phyloP scores from a whole-genome alignment of 2,797 vertebrate genomes.

The Bovichtus variegatus region DNA sequence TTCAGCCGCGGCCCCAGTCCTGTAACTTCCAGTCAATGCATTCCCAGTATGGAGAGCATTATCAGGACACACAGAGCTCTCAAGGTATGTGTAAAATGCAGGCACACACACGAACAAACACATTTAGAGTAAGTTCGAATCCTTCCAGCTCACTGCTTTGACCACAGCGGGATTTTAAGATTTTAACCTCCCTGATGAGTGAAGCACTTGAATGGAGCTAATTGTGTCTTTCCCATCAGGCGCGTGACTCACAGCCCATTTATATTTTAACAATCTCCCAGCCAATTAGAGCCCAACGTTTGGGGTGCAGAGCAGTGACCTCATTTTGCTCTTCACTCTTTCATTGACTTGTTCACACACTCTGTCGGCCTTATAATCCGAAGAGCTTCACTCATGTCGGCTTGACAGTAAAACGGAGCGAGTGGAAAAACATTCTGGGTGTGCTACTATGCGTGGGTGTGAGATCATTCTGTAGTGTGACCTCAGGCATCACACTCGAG shows the following conservation, averaged over 20 bases:
- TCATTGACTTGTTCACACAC: constrained; percentile 74
- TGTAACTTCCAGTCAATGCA: constrained; percentile 94
- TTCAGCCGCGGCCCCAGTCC: constrained; percentile 92
- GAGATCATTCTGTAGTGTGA: constrained; percentile 67
- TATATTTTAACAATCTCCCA: constrained; percentile 68
- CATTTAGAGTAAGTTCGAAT: constrained; percentile 16
- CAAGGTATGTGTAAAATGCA: constrained; percentile 90
- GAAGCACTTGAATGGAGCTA: constrained; percentile 60
- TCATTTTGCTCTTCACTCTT: constrained; percentile 63
- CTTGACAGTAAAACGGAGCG: constrained; percentile 55
- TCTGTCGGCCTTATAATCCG: constrained; percentile 54
- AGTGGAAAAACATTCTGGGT: constrained; percentile 65
- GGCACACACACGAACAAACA: constrained; percentile 2
- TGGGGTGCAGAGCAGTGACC: constrained; percentile 54
- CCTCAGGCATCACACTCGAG: constrained; percentile 63
- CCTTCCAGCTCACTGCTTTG: constrained; percentile 20
- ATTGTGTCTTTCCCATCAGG: constrained; percentile 74
- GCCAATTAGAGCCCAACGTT: constrained; percentile 62
- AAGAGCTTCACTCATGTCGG: constrained; percentile 47
- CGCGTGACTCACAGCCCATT: constrained; percentile 73
- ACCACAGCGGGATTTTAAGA: constrained; percentile 50
- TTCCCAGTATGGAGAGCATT: constrained; percentile 92
- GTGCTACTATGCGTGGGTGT: constrained; percentile 69
- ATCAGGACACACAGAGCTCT: constrained; percentile 95
- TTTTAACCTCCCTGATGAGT: constrained; percentile 40